phyloP scores from a whole-genome alignment of 2,888 invertebrate species.

The Mimumesa dahlbomi region DNA sequence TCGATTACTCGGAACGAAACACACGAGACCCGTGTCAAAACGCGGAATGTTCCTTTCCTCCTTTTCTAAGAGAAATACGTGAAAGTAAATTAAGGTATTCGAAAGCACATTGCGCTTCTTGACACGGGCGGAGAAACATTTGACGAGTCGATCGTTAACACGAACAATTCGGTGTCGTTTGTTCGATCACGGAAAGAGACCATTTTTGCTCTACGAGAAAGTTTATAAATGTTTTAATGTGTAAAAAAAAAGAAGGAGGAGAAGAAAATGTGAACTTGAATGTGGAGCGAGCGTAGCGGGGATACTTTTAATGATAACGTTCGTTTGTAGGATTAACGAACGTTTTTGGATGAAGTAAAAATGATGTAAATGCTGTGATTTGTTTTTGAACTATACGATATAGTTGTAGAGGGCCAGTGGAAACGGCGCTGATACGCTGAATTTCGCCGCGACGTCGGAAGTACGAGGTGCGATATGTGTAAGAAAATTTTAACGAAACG shows the following conservation, averaged over 20 bases:
- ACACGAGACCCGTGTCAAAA: slow-evolving; percentile 1
- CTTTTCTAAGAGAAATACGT: neutral
- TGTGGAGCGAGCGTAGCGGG: too few relatives aligned
- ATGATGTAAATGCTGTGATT: slow-evolving; percentile 53
- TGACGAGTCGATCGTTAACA: too few relatives aligned
- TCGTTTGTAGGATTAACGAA: slow-evolving; percentile 15
- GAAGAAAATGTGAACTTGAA: neutral
- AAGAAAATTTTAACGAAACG: slow-evolving; percentile 24
- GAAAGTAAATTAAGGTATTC: slow-evolving; percentile 33
- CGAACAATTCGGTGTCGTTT: neutral
- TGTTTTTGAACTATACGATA: slow-evolving; percentile 39
- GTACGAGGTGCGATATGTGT: slow-evolving; percentile 43
- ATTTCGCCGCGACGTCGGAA: slow-evolving; percentile 27
- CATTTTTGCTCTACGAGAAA: neutral
- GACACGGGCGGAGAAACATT: too few relatives aligned
- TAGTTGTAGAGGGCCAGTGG: slow-evolving; percentile 25
- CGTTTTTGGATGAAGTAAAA: slow-evolving; percentile 1
- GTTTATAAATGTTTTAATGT: slow-evolving; percentile 16
- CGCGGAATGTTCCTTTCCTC: slow-evolving; percentile 1
- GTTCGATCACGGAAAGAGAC: too few relatives aligned
- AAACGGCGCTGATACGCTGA: slow-evolving; percentile 9
- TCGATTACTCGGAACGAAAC: slow-evolving; percentile 31
- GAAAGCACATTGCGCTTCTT: slow-evolving; percentile 9
- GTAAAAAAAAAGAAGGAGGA: neutral
- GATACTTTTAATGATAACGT: slow-evolving; percentile 14